Base-by-base conservation (phyloP, 2,113 vertebrate genomes). In the Pseudopodoces humilis region DNA sequence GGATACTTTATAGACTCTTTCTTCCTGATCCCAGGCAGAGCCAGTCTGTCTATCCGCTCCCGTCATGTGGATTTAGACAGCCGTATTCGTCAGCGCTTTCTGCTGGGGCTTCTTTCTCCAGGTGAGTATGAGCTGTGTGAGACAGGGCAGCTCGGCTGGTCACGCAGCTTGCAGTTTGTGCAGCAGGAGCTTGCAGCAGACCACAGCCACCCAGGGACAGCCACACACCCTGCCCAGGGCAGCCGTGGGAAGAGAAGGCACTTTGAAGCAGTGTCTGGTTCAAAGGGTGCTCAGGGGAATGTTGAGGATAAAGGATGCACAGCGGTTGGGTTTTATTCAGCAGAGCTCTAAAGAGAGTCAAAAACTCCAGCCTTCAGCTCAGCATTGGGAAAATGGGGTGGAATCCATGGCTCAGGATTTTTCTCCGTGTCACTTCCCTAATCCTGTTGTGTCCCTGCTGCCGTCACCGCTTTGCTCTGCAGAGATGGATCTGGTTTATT, bases 61-160 rank as follows among this genome's bases (percentile, higher is more conserved):
- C 99, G 97, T 98, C 99, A 98, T 99, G 99, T 98, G 99, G 99
- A 98, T 99, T 99, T 99, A 99, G 99, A 97, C 99, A 99, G 98
- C 95, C 99, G 96, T 99, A 99, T 96, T 97, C 98, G 72, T 98
- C 99, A 85, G 98, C 98, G 97, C 98, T 99, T 80, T 97, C 99
- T 97, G 96, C 98, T 98, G 98, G 98, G 98, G 98, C 99, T 93
- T 98, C 99, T 96, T 99, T 99, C 98, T 98, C 99, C 98, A 99
- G 99, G 99, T 99, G 98, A 98, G 98, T 99, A 98, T 96, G 92
- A 95, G 95, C 96, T 91, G 90, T 92, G 97, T 82, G 94, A 94
- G 95, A 75, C 92, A 86, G 96, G 96, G 91, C 94, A 77, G 96
- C 97, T 97, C 94, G 2, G 96, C 97, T 90, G 97, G 87, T 90